Evolutionary conservation across 2,113 vertebrate genomes (phyloP).

Genomic region (Eublepharis macularius): DNA sequence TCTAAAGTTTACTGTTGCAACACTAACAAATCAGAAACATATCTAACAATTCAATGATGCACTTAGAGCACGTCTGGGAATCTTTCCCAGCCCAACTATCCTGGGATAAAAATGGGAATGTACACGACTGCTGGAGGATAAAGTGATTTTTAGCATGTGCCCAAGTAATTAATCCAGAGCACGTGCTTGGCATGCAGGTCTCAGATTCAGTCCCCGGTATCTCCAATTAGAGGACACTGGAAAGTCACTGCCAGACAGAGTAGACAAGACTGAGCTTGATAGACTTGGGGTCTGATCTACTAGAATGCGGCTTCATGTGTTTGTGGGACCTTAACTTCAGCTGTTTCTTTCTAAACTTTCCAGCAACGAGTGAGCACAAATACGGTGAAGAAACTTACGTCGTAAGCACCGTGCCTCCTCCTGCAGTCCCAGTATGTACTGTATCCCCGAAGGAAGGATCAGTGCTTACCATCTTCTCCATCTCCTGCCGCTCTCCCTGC

Average conservation of each 20-base stretch:
- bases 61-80: too few species aligned
- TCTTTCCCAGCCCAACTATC: too few species aligned
- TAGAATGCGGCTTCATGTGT: too few species aligned
- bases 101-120: neutral
- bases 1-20: too few species aligned
- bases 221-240: too few species aligned
- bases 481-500: slow-evolving; percentile 76
- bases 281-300: too few species aligned
- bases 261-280: too few species aligned
- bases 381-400: slow-evolving; percentile 64
- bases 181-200: too few species aligned
- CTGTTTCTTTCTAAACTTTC: neutral
- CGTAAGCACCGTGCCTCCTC: slow-evolving; percentile 50
- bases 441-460: slow-evolving; percentile 80
- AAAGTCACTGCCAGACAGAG: too few species aligned
- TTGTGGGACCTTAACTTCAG: neutral
- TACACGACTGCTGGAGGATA: neutral
- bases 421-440: slow-evolving; percentile 64
- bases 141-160: neutral
- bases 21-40: neutral
- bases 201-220: too few species aligned
- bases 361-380: slow-evolving; percentile 49
- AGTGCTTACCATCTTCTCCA: slow-evolving; percentile 78
- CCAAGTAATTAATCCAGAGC: neutral
- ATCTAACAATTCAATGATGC: neutral